Conservation (phyloP, 2,797 vertebrate species). For the Xiphophorus birchmanni region DNA sequence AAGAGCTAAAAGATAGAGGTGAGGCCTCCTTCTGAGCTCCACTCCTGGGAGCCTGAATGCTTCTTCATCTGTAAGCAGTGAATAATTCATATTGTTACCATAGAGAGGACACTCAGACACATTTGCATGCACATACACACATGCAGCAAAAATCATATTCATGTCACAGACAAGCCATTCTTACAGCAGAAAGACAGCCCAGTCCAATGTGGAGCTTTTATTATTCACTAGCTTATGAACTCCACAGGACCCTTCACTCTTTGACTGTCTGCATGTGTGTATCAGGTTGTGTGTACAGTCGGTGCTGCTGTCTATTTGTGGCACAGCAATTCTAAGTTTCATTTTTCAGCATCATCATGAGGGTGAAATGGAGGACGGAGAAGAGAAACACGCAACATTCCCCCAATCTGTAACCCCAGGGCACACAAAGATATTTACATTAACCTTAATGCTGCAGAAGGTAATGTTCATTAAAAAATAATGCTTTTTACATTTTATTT, state of each 20-base stretch:
- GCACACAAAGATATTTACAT: conserved; percentile 10
- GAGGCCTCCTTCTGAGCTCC: conserved; percentile 69
- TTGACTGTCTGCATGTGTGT: conserved; percentile 69
- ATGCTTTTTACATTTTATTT: no score
- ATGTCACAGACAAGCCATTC: conserved; percentile 70
- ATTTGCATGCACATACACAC: conserved; percentile 16
- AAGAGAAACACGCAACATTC: conserved; percentile 55
- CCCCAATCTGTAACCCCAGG: conserved; percentile 47
- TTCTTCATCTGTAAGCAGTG: conserved; percentile 84
- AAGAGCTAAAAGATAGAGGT: conserved; percentile 50
- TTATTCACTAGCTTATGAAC: conserved; percentile 82
- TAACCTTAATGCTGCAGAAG: background rate
- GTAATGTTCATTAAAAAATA: no score
- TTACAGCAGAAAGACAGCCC: conserved; percentile 58
- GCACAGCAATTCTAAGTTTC: conserved; percentile 65
- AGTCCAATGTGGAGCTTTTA: conserved; percentile 64
- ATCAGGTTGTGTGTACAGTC: conserved; percentile 15
- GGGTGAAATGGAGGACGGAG: conserved; percentile 75
- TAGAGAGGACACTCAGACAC: conserved; percentile 53
- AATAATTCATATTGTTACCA: conserved; percentile 87
- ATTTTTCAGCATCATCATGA: conserved; percentile 68
- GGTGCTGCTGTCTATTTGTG: conserved; percentile 59
- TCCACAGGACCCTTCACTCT: conserved; percentile 76
- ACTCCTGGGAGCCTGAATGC: conserved; percentile 84
- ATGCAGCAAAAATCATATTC: conserved; percentile 62